phyloP scores from a whole-genome alignment of 2,113 vertebrate species.

The Elephas maximus region DNA sequence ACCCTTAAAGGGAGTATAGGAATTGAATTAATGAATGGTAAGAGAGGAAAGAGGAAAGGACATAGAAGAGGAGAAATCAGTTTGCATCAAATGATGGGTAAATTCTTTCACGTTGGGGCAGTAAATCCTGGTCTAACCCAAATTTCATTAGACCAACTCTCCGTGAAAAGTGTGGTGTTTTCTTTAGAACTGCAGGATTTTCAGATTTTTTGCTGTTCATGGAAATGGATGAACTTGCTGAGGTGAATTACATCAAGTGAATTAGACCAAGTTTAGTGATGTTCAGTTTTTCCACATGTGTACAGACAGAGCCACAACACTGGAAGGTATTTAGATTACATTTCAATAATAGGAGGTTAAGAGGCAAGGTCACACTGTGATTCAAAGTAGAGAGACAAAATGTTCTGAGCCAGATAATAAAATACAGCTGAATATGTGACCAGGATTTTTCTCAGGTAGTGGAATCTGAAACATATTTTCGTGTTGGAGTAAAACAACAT shows the following conservation, averaged over 20 bases:
- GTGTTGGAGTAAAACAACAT: slow-evolving; percentile 35
- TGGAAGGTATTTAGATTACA: slow-evolving; percentile 38
- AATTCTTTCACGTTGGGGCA: background rate
- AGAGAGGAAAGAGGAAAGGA: background rate
- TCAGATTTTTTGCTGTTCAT: background rate
- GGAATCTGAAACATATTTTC: slow-evolving; percentile 28
- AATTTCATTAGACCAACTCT: background rate
- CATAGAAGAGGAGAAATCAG: background rate
- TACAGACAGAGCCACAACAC: background rate
- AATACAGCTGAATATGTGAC: background rate
- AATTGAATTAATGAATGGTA: background rate
- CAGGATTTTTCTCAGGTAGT: background rate
- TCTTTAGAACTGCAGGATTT: background rate
- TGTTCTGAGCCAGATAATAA: slow-evolving; percentile 60
- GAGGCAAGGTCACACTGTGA: slow-evolving; percentile 42
- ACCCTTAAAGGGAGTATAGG: background rate
- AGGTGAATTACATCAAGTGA: background rate
- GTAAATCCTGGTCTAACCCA: background rate
- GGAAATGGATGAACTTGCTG: background rate
- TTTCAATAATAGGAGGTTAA: slow-evolving; percentile 66
- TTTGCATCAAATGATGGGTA: background rate
- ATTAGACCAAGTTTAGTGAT: background rate
- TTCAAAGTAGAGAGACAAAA: slow-evolving; percentile 52
- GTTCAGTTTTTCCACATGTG: background rate
- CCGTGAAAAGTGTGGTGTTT: background rate